Evolutionary conservation across 2,888 invertebrate species (phyloP).

Genomic region (Shargacucullia verbasci): DNA sequence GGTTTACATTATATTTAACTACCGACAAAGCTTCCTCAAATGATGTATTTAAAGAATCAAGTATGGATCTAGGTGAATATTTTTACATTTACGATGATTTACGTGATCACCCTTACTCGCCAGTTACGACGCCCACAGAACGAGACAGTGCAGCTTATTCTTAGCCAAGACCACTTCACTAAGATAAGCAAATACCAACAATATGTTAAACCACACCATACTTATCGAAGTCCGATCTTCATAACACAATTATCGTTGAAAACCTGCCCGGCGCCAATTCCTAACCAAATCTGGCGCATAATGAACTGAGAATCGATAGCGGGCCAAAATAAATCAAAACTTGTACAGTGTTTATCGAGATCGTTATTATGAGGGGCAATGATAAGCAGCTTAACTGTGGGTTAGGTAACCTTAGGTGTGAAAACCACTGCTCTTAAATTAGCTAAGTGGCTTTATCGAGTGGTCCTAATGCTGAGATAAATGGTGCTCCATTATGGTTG

Average conservation of each 20-base stretch:
- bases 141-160: slow-evolving; percentile 2
- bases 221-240: slow-evolving; percentile 42
- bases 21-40: too few species aligned
- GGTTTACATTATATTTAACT: too few species aligned
- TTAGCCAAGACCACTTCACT: slow-evolving; percentile 3
- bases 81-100: not conserved
- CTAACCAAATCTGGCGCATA: slow-evolving; percentile 36
- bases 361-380: slow-evolving; percentile 49
- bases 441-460: slow-evolving; percentile 76
- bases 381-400: slow-evolving; percentile 67
- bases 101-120: not conserved
- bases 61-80: not conserved
- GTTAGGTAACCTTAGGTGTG: slow-evolving; percentile 69
- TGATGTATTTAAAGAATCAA: too few species aligned
- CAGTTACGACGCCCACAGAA: not conserved
- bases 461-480: slow-evolving; percentile 65
- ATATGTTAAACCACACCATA: slow-evolving; percentile 24
- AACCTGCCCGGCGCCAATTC: slow-evolving; percentile 49
- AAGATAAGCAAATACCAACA: slow-evolving; percentile 32
- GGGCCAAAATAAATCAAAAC: slow-evolving; percentile 52
- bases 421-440: slow-evolving; percentile 71
- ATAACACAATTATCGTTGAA: slow-evolving; percentile 49
- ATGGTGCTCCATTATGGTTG: slow-evolving; percentile 61
- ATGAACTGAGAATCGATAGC: slow-evolving; percentile 47
- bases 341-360: slow-evolving; percentile 44